Evolutionary conservation across 2,113 vertebrate genomes (phyloP).

Genomic region (Vombatus ursinus): DNA sequence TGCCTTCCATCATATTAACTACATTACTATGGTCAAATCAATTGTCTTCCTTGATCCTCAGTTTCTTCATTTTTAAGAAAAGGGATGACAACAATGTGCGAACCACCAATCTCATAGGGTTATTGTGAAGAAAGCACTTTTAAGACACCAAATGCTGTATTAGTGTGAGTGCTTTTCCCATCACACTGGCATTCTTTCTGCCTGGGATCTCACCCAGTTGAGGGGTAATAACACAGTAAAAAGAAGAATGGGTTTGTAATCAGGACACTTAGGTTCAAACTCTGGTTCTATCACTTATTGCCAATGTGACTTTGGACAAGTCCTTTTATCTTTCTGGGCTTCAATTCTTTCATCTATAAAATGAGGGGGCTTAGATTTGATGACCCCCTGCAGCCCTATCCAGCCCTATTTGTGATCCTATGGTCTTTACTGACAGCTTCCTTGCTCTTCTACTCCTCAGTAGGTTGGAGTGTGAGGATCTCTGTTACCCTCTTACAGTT

Average conservation of each 20-base stretch:
- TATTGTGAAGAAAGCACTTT: neutral
- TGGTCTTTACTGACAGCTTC: neutral
- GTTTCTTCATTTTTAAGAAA: neutral
- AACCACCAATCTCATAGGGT: neutral
- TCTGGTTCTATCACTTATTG: neutral
- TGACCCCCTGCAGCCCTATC: neutral
- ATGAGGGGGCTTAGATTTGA: neutral
- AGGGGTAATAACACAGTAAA: neutral
- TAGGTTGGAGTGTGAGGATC: neutral
- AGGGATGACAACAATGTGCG: neutral
- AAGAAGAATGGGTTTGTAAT: neutral
- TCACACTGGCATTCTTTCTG: neutral
- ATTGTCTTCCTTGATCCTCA: neutral
- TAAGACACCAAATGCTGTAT: neutral
- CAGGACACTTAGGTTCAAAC: neutral
- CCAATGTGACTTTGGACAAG: neutral
- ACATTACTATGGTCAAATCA: neutral
- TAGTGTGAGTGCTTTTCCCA: neutral
- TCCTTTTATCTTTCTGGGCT: neutral
- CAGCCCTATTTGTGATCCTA: neutral
- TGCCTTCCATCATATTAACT: neutral
- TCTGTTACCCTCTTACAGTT: neutral
- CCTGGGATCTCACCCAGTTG: neutral
- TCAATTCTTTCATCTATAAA: no score
- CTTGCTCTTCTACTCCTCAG: neutral